Percentiles rank a stretch among this genome's conserved stretches.
Evolutionary conservation across 2,113 vertebrate genomes (phyloP).

Genomic region (Falcunculus frontatus): DNA sequence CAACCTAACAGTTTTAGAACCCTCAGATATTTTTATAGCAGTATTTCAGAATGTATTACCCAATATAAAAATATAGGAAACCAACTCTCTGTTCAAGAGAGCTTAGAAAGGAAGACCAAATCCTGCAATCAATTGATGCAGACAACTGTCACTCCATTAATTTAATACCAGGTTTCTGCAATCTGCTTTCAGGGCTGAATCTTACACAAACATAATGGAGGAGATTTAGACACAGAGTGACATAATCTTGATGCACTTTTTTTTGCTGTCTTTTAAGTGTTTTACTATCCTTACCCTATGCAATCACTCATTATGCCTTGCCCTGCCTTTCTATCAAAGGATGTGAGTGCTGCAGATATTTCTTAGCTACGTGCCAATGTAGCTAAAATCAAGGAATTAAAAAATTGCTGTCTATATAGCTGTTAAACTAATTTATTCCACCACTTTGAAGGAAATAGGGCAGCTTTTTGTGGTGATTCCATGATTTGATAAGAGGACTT

Average conservation of each 20-base stretch:
- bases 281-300: neutral
- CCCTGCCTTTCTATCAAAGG: neutral
- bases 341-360: neutral
- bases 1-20: neutral
- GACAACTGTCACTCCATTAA: conserved; percentile 35
- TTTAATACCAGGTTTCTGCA: conserved; percentile 38
- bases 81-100: neutral
- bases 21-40: neutral
- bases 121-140: conserved; percentile 45
- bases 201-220: neutral
- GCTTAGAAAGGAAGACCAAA: conserved; percentile 28
- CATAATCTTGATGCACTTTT: neutral
- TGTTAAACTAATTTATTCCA: neutral
- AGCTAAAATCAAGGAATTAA: neutral
- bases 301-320: neutral
- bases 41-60: neutral
- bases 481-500: neutral
- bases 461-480: neutral
- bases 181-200: conserved; percentile 2
- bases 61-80: neutral
- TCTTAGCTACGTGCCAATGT: neutral
- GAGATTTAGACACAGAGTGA: neutral
- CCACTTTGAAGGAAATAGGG: neutral
- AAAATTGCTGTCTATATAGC: neutral
- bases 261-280: neutral